These are phyloP conservation scores for Tinea semifulvella DNA, from an alignment of 2,888 invertebrate species.

Conservation along the genomic window DNA sequence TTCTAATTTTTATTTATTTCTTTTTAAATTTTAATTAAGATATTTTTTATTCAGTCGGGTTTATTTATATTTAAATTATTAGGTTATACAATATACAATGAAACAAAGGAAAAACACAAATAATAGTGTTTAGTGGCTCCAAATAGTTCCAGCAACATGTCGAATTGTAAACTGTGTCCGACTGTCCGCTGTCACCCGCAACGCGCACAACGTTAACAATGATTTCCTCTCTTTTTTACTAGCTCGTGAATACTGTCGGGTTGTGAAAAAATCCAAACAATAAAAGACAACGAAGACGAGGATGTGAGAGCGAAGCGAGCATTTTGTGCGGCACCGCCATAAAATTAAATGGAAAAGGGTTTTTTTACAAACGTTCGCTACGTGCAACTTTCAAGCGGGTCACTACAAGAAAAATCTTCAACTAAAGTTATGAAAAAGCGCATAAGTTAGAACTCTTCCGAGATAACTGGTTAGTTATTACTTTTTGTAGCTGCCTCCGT, in stretches of 20 bases:
- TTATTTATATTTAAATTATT: too few species aligned
- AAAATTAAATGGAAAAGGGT: constrained; percentile 42
- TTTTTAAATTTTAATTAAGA: too few species aligned
- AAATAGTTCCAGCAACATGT: constrained; percentile 3
- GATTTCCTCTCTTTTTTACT: constrained; percentile 35
- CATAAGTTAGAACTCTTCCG: constrained; percentile 35
- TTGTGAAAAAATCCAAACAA: constrained; percentile 47
- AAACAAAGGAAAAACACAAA: constrained; percentile 5
- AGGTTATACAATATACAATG: too few species aligned
- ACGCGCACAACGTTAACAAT: constrained; percentile 40
- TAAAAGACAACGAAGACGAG: constrained; percentile 32
- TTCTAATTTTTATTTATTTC: too few species aligned
- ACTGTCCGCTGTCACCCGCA: constrained; percentile 12
- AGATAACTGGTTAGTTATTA: constrained; percentile 40
- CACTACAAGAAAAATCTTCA: constrained; percentile 23
- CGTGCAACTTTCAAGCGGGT: constrained; percentile 33
- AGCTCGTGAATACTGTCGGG: constrained; percentile 31
- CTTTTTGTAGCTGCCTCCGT: too few species aligned
- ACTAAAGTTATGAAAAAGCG: constrained; percentile 44
- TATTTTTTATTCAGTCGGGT: too few species aligned
- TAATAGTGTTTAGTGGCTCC: background rate
- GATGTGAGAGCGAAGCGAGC: constrained; percentile 30
- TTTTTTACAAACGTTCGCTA: constrained; percentile 33
- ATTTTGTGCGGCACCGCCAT: constrained; percentile 42
- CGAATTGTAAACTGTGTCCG: constrained; percentile 3